These are phyloP conservation scores for Scotopteryx bipunctaria DNA, from an alignment of 2,888 invertebrate genomes.

Conservation along the genomic window DNA sequence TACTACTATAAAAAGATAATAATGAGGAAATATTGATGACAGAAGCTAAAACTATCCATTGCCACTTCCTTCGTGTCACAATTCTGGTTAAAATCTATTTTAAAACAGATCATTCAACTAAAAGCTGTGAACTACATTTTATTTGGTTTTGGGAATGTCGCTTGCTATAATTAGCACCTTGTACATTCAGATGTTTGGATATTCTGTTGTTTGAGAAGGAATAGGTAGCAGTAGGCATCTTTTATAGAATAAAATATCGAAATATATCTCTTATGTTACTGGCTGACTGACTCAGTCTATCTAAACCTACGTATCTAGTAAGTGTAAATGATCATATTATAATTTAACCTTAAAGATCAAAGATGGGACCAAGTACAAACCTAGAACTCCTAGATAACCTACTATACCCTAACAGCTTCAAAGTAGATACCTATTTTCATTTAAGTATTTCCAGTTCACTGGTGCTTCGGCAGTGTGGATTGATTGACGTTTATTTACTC, in stretches of 20 bases:
- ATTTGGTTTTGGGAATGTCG: slow-evolving; percentile 36
- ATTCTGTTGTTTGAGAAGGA: background rate
- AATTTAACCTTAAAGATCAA: too few relatives aligned
- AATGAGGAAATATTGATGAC: too few relatives aligned
- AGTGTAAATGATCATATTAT: too few relatives aligned
- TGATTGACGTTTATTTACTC: slow-evolving; percentile 46
- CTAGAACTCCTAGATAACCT: too few relatives aligned
- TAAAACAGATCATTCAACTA: slow-evolving; percentile 30
- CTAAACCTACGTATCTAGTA: too few relatives aligned
- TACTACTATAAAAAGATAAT: too few relatives aligned
- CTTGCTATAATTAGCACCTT: slow-evolving; percentile 24
- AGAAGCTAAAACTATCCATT: slow-evolving; percentile 24
- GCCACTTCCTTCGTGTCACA: slow-evolving; percentile 30
- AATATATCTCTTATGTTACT: too few relatives aligned
- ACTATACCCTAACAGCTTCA: background rate
- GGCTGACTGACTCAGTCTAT: too few relatives aligned
- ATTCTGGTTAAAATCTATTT: slow-evolving; percentile 26
- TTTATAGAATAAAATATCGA: too few relatives aligned
- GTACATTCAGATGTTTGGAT: slow-evolving; percentile 1
- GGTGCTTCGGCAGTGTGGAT: slow-evolving; percentile 27
- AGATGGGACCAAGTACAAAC: too few relatives aligned
- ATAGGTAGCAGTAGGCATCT: too few relatives aligned
- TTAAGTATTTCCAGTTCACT: slow-evolving; percentile 25
- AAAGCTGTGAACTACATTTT: slow-evolving; percentile 37
- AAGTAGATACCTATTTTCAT: slow-evolving; percentile 15